Evolutionary conservation across 1,140 invertebrate species (phyloP), one percentile per base, ranked within the genome.

Genomic region (Oreohelix idahoensis): DNA sequence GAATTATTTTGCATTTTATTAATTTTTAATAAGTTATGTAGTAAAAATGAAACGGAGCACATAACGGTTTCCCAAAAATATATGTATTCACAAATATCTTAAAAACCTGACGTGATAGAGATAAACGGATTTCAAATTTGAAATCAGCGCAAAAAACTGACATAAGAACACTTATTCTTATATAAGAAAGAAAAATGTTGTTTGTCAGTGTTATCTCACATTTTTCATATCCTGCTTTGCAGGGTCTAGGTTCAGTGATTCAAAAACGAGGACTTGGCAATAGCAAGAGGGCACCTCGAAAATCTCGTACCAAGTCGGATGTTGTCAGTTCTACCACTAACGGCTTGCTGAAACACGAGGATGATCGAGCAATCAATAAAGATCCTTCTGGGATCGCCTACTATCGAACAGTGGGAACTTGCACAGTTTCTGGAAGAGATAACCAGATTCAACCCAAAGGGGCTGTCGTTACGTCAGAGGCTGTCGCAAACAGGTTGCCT

Each of bases 251-350:
- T 15, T 23, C 42, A n/a, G 1, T 66, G 36, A 15, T n/a, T 35
- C 79, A 13, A 8, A 71, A 38, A n/a, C 36, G 66, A 32, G 63
- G 17, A 66, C n/a, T 23, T 32, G 0, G n/a, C 29, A 35, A 49
- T 5, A 32, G 23, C 45, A 70, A 51, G 32, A 71, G 69, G 35
- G 69, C 66, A 13, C 63, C 66, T 32, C 36, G 79, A n/a, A 71
- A 36, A 38, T 70, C 79, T 29, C 36, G 79, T 10, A 38, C 79
- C 29, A 81, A 71, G 26, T 42, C 79, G 10, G 79, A 81, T 58
- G 66, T 81, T 4, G 79, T 81, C 8, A 81, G 53, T 20, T 58
- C 45, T 32, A 81, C 79, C 17, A 49, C 79, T 15, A 71, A 49
- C 32, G 8, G 66, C 23, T 10, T 51, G 66, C n/a, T 39, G 23